phyloP scores from a whole-genome alignment of 1,140 invertebrate species.

The Apis dorsata region DNA sequence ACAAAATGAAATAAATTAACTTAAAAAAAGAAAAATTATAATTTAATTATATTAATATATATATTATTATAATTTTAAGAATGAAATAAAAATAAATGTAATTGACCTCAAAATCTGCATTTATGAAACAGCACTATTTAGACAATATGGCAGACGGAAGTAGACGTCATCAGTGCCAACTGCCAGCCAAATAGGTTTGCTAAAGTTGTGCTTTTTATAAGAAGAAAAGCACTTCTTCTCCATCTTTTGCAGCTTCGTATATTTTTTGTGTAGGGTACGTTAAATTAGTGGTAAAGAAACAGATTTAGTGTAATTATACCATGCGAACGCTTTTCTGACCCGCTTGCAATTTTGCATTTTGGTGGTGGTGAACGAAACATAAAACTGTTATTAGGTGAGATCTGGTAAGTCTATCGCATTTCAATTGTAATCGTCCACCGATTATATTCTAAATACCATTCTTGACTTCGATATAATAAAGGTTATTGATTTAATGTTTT shows the following conservation, averaged over 20 bases:
- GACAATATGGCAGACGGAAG: slow-evolving; percentile 75
- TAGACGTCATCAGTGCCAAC: slow-evolving; percentile 79
- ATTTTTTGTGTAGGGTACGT: slow-evolving; percentile 69
- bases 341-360: slow-evolving; percentile 26
- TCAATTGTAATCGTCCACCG: slow-evolving; percentile 17
- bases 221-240: slow-evolving; percentile 69
- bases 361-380: slow-evolving; percentile 38
- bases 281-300: slow-evolving; percentile 32
- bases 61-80: neutral
- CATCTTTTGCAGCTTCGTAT: slow-evolving; percentile 61
- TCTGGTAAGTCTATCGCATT: slow-evolving; percentile 48
- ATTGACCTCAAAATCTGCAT: slow-evolving; percentile 46
- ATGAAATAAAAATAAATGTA: slow-evolving; percentile 38
- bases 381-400: slow-evolving; percentile 48
- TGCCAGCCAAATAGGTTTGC: slow-evolving; percentile 70
- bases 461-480: slow-evolving; percentile 1
- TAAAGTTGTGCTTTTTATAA: slow-evolving; percentile 69
- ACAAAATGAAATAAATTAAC: neutral
- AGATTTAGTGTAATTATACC: slow-evolving; percentile 24
- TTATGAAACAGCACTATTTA: slow-evolving; percentile 46
- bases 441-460: slow-evolving; percentile 32
- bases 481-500: slow-evolving; percentile 2
- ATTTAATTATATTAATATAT: neutral
- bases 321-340: slow-evolving; percentile 36
- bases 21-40: neutral